phyloP scores from a whole-genome alignment of 2,113 vertebrate genomes.

The Ia io region DNA sequence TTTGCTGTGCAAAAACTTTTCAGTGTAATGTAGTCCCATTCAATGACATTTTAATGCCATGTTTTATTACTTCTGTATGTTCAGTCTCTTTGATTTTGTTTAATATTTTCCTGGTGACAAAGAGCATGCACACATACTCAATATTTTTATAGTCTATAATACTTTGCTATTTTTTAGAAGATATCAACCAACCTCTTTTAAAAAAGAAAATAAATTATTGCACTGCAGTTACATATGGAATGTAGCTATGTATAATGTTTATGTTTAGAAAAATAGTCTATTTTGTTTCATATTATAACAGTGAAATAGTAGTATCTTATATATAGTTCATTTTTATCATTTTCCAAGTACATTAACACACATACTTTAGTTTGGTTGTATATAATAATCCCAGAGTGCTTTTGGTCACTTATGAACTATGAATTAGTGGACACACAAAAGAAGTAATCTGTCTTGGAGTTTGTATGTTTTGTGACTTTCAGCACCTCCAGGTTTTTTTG shows the following conservation, averaged over 20 bases:
- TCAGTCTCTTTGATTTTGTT: not conserved
- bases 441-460: not conserved
- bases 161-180: constrained; percentile 4
- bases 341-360: not conserved
- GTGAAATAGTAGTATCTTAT: not conserved
- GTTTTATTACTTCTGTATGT: constrained; percentile 18
- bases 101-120: not conserved
- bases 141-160: not conserved
- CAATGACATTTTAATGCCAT: not conserved
- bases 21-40: not conserved
- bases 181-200: constrained; percentile 6
- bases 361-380: not conserved
- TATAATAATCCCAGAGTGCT: not conserved
- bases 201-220: not conserved
- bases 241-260: not conserved
- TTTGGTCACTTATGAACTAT: not conserved
- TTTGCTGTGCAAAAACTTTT: not conserved
- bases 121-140: not conserved
- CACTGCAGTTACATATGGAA: not conserved
- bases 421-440: not conserved
- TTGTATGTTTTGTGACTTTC: constrained; percentile 33
- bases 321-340: not conserved
- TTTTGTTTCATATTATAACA: not conserved
- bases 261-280: not conserved
- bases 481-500: not conserved